A percentile compares a stretch with the other conserved stretches of the same genome.
Evolutionary conservation across 1,140 invertebrate genomes (phyloP).

Genomic region (Tetramorium simillimum): DNA sequence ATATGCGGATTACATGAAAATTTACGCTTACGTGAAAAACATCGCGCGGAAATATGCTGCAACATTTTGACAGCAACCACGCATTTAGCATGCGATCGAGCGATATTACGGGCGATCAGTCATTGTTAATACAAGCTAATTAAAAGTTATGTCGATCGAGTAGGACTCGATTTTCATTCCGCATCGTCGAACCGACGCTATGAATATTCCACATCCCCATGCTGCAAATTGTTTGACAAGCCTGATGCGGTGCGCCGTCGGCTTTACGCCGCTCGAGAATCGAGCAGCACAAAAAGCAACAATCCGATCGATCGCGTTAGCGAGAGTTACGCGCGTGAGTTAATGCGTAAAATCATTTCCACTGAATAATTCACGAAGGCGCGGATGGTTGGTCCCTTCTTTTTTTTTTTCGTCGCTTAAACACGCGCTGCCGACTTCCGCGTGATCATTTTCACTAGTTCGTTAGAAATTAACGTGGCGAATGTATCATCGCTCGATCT

Average conservation of each 20-base stretch:
- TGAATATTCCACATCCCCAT: slow-evolving; percentile 45
- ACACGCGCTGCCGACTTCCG: not conserved
- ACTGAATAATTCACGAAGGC: slow-evolving; percentile 36
- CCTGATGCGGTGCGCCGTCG: not conserved
- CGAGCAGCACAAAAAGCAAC: slow-evolving; percentile 27
- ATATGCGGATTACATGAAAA: slow-evolving; percentile 31
- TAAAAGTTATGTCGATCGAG: slow-evolving; percentile 30
- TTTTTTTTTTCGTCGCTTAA: slow-evolving; percentile 2
- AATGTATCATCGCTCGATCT: not conserved
- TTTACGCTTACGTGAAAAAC: slow-evolving; percentile 7
- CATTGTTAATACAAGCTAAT: slow-evolving; percentile 32
- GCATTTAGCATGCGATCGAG: slow-evolving; percentile 22
- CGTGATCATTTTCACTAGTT: slow-evolving; percentile 19
- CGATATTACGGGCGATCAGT: slow-evolving; percentile 39
- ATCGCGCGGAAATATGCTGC: not conserved
- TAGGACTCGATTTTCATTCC: slow-evolving; percentile 15
- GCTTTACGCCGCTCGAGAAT: slow-evolving; percentile 1
- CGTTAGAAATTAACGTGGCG: not conserved
- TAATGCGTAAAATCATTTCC: slow-evolving; percentile 34
- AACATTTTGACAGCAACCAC: slow-evolving; percentile 16
- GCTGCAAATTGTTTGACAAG: slow-evolving; percentile 47
- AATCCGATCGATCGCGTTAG: slow-evolving; percentile 5
- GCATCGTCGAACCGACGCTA: not conserved
- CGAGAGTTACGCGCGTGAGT: slow-evolving; percentile 9
- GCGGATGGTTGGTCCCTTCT: not conserved